Percentiles rank a stretch among this genome's conserved stretches.
Conservation (phyloP, 2,888 invertebrate species). For the Schrankia costaestrigalis region DNA sequence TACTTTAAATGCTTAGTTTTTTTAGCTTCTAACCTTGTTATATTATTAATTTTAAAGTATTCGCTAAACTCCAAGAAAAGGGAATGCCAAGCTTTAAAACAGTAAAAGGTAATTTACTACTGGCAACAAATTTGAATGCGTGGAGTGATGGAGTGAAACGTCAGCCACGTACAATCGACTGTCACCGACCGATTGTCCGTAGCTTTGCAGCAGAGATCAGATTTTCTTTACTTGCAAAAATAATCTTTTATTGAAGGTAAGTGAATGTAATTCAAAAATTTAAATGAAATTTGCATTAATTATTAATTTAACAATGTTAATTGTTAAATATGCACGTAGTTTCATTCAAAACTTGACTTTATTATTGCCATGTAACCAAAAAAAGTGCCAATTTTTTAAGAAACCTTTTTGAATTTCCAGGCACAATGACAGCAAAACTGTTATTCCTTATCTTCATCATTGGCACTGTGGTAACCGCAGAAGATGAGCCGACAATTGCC, state of each 20-base stretch:
- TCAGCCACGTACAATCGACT: slow-evolving; percentile 74
- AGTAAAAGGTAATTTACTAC: slow-evolving; percentile 12
- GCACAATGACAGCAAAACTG: slow-evolving; percentile 67
- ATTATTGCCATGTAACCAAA: slow-evolving; percentile 13
- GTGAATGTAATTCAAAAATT: slow-evolving; percentile 11
- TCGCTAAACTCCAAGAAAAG: too few relatives aligned
- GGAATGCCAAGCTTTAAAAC: too few relatives aligned
- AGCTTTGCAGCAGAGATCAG: slow-evolving; percentile 12
- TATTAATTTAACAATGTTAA: neutral
- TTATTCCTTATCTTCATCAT: slow-evolving; percentile 69
- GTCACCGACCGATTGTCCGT: slow-evolving; percentile 45
- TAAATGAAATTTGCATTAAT: neutral
- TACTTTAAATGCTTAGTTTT: too few relatives aligned
- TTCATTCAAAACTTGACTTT: slow-evolving; percentile 33
- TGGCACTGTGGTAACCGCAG: slow-evolving; percentile 70
- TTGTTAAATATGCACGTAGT: slow-evolving; percentile 5
- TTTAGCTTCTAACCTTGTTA: too few relatives aligned
- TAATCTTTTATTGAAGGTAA: slow-evolving; percentile 38
- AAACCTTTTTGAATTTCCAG: slow-evolving; percentile 50
- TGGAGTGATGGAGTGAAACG: slow-evolving; percentile 79
- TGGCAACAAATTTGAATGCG: slow-evolving; percentile 67
- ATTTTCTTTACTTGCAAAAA: slow-evolving; percentile 26
- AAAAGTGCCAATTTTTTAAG: slow-evolving; percentile 9
- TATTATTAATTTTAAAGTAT: too few relatives aligned
- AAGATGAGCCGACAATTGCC: slow-evolving; percentile 88